A percentile compares a stretch with the other conserved stretches of the same genome.
These are phyloP conservation scores for Astur gentilis DNA, from an alignment of 2,113 vertebrate species.

Conservation along the genomic window DNA sequence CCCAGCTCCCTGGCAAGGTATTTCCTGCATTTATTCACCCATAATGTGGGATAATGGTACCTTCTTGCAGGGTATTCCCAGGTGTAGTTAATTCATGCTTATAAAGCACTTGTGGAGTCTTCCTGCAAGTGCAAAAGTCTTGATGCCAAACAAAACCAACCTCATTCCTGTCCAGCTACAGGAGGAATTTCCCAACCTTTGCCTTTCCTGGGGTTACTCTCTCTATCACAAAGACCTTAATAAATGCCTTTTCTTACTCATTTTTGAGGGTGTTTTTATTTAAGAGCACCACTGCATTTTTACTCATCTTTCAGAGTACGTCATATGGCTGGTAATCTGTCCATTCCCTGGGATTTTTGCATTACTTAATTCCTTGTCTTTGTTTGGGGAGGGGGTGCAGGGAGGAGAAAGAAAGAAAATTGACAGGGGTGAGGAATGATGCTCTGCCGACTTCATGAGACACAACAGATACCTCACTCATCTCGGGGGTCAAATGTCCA, in stretches of 20 bases:
- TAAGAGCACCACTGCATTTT: neutral
- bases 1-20: neutral
- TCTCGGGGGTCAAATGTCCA: slow-evolving; percentile 78
- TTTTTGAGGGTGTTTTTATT: neutral
- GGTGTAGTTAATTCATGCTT: fast-evolving
- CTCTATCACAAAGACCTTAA: neutral
- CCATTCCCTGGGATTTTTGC: neutral
- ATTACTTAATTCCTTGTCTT: neutral
- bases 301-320: neutral
- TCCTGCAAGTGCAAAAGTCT: neutral
- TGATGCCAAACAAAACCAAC: neutral
- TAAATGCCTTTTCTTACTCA: neutral
- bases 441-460: slow-evolving; percentile 43
- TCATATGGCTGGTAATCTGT: neutral
- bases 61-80: neutral
- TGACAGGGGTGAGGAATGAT: slow-evolving; percentile 52
- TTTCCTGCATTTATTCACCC: neutral
- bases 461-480: slow-evolving; percentile 77
- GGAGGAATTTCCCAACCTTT: neutral
- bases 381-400: neutral
- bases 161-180: neutral
- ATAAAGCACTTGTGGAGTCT: neutral
- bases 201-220: neutral
- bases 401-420: neutral
- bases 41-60: fast-evolving